Evolutionary conservation across 2,797 vertebrate species (phyloP), one percentile per base, ranked within the genome.

Genomic region (Enteromius thamalakanensis): DNA sequence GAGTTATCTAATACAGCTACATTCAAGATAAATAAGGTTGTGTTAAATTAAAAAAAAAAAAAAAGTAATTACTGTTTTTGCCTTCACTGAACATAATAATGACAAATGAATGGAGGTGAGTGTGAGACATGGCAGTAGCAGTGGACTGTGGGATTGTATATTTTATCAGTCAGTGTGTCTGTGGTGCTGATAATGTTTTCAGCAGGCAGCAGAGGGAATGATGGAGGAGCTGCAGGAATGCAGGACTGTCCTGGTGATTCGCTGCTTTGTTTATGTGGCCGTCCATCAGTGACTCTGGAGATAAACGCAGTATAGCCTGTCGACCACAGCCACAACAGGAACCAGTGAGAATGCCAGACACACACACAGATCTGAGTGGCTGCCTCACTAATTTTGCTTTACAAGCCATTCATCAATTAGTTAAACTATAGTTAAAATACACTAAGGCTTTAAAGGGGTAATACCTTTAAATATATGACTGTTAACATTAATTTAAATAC

Each of bases 281-380:
- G 34, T 8, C n/a, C 5, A 89, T 92, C 88, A 83, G 87, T 82
- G 84, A 83, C 84, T 89, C 76, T 87, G 83, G 83, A 87, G 89
- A 92, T 83, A 85, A 51, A 88, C 81, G 37, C 64, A 32, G 76
- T 70, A 32, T 85, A 65, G 82, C 83, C 45, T 68, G 47, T 80
- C 12, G 68, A 84, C 79, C 81, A 45, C 80, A 87, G 81, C 83
- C 90, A 86, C 89, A 90, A 91, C 91, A 91, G 90, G 77, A 92
- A 34, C 21, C 29, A 15, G 8, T 21, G 70, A 51, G 17, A 72
- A 72, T 12, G 42, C 3, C 42, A 49, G 7, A 17, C 42, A 34
- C 5, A 12, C 79, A 80, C 60, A 49, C 60, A 86, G 32, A 34
- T 10, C 21, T 58, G 55, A 11, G 49, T 45, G 42, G 15, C 32